Conservation (phyloP, 2,888 invertebrate genomes). For the Alcis repandata region DNA sequence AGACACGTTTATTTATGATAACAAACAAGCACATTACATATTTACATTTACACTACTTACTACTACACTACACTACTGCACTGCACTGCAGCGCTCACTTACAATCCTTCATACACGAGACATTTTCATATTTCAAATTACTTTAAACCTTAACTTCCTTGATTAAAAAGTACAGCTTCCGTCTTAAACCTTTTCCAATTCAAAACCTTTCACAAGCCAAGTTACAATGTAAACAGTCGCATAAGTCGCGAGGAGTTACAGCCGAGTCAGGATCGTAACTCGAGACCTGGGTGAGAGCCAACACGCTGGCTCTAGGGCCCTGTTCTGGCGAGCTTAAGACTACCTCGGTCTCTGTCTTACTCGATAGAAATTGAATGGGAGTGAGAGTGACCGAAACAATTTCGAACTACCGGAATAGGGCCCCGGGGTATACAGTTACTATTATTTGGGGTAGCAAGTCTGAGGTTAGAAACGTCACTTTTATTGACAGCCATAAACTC, state of each 20-base stretch:
- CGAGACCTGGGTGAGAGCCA: constrained; percentile 16
- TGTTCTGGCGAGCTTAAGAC: too few relatives aligned
- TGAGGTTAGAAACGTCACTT: neutral
- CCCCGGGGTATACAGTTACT: neutral
- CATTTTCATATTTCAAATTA: too few relatives aligned
- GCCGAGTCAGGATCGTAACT: constrained; percentile 7
- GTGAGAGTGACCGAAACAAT: too few relatives aligned
- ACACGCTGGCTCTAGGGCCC: neutral
- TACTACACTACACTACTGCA: too few relatives aligned
- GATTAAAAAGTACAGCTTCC: neutral
- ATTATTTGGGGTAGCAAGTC: neutral
- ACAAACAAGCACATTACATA: too few relatives aligned
- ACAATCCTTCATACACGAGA: too few relatives aligned
- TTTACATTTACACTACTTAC: too few relatives aligned
- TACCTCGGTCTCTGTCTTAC: too few relatives aligned
- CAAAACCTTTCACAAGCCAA: constrained; percentile 18
- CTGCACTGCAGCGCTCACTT: too few relatives aligned
- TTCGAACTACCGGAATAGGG: too few relatives aligned
- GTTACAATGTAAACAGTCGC: constrained; percentile 29
- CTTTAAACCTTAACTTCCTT: neutral
- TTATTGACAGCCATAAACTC: neutral
- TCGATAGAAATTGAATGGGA: too few relatives aligned
- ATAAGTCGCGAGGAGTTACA: constrained; percentile 18
- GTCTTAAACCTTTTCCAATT: neutral
- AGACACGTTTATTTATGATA: too few relatives aligned